phyloP scores from a whole-genome alignment of 1,140 invertebrate species.

The Meloidogyne exigua region DNA sequence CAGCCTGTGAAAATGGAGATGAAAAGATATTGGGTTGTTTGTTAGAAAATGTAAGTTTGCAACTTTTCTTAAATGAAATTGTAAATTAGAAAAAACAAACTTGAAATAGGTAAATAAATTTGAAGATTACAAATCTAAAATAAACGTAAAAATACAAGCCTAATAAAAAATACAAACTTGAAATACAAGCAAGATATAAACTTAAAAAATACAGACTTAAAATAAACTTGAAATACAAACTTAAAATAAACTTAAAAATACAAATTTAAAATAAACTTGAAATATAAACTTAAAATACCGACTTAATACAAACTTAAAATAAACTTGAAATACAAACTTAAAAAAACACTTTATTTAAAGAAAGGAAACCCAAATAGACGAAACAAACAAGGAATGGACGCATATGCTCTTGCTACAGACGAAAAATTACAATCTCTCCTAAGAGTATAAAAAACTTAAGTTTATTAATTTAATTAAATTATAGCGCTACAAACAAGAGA shows the following conservation, averaged over 20 bases:
- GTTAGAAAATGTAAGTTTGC: conserved; percentile 9
- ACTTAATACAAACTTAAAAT: background rate
- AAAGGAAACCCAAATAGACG: conserved; percentile 17
- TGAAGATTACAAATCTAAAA: background rate
- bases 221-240: background rate
- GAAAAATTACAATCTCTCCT: conserved; percentile 18
- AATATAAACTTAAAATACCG: background rate
- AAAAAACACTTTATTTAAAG: background rate
- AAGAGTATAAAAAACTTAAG: background rate
- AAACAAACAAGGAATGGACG: conserved; percentile 23
- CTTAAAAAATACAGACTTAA: too few species aligned
- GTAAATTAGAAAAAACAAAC: background rate
- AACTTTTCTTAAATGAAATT: too few species aligned
- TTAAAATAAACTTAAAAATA: background rate
- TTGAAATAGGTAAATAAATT: background rate
- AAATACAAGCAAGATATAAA: too few species aligned
- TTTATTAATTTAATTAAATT: background rate
- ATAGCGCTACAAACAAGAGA: background rate
- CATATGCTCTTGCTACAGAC: conserved; percentile 8
- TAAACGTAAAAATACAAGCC: too few species aligned
- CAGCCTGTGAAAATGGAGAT: conserved; percentile 27
- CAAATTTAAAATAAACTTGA: background rate
- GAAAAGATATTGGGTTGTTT: conserved; percentile 19
- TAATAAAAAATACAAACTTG: too few species aligned
- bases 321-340: background rate